Evolutionary conservation across 1,140 invertebrate genomes (phyloP), one percentile per base, ranked within the genome.

Genomic region (Bemisia tabaci): DNA sequence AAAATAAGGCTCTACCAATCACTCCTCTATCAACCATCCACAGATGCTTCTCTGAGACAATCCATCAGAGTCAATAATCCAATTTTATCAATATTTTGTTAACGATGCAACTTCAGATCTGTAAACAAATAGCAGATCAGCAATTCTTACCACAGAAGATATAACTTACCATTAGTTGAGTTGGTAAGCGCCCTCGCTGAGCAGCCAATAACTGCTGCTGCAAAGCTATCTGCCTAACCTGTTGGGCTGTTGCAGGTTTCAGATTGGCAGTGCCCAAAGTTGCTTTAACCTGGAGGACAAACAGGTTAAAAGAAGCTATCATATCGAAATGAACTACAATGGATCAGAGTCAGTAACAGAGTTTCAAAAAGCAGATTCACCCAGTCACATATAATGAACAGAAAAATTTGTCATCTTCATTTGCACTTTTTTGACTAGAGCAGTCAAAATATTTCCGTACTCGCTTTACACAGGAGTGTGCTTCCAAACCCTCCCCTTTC

Each of bases 161-260:
- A n/a, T n/a, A 58, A 70, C 66, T 26, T 59, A 72, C 68, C 68
- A 72, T 68, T 58, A 84, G 75, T 74, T 84, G 81, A 60, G 78
- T 78, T 17, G 82, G 79, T 1, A 85, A 68, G 70, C 85, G 84
- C 66, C 84, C 77, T 59, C 74, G 75, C n/a, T 84, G 83, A 0
- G 81, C 75, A 0, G 81, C 75, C 26, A 86, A 69, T 1, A 87
- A 74, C 63, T 88, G 85, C 63, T 87, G 84, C 65, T 87, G 87
- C 26, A 89, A 71, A n/a, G 86, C 81, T 60, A 89, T 70, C 33
- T 88, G 85, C 1, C 86, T 78, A 48, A 89, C 80, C 70, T 89
- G 87, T 69, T 85, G 81, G 2, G 80, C 77, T 25, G 82, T 84
- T 0, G 83, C 78, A 65, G 84, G 78, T 73, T 85, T 82, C 26